Base-by-base conservation (phyloP, 2,888 invertebrate genomes). In the Pardosa pseudoannulata region DNA sequence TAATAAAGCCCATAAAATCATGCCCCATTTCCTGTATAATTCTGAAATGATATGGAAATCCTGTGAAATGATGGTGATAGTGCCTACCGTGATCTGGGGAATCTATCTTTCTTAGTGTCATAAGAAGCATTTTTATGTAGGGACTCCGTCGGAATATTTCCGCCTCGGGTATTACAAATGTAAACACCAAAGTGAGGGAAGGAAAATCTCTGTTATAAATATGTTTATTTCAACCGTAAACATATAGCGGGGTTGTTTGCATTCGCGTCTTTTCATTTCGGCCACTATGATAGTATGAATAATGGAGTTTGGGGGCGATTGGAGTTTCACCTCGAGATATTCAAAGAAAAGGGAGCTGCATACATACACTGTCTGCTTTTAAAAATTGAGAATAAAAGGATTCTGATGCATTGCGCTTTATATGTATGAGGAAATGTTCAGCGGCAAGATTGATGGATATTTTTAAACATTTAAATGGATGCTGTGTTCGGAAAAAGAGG, bases 11-110 rank as follows among this genome's bases (percentile, higher is more conserved):
- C 19, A 23, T 23, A 56, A 56, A 56, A 36, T 36, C 5, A n/a
- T 23, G 23, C 23, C 23, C 19, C 23, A 56, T 56, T 56, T 23
- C 56, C 23, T 23, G 56, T 23, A 11, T 56, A 56, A 56, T 56
- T 56, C 56, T 23, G 56, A 56, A 56, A 56, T 56, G 56, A 56
- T 56, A 56, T 56, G 56, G 56, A 56, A 56, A 56, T 56, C 56
- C 56, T 19, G 23, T 5, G 56, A 56, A 56, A 46, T 46, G 56
- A 56, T 56, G 11, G 19, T 23, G 19, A 56, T 56, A 56, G 56
- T 23, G 3, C 23, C 56, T 19, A 19, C 23, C 23, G 56, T 2
- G 56, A 23, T 23, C 56, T 56, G 6, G 23, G 56, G 11, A 56
- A 56, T 56, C 23, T 23, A 56, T 56, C 56, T 56, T 56, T 56